Evolutionary conservation across 1,140 invertebrate genomes (phyloP).

Genomic region (Drosophila carrolli): DNA sequence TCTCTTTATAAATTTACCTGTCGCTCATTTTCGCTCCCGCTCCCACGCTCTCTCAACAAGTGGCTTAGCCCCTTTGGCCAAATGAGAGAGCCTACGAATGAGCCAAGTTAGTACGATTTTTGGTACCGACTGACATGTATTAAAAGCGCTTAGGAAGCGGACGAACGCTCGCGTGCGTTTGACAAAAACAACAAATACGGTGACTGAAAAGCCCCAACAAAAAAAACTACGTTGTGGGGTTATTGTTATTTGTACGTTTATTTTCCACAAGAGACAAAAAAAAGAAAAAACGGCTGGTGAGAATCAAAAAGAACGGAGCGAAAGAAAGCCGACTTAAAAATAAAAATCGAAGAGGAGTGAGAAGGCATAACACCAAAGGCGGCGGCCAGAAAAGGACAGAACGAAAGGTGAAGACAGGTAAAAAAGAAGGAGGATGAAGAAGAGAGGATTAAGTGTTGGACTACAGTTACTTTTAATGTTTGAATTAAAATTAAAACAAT

Average conservation of each 20-base stretch:
- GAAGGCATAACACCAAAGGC: conserved; percentile 23
- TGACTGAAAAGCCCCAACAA: conserved; percentile 34
- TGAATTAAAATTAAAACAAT: conserved; percentile 51
- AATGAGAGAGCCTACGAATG: neutral
- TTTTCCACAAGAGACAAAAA: conserved; percentile 35
- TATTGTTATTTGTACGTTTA: conserved; percentile 54
- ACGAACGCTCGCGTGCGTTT: conserved; percentile 68
- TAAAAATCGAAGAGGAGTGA: conserved; percentile 44
- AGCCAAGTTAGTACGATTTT: conserved; percentile 64
- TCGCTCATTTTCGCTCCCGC: neutral
- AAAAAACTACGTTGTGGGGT: conserved; percentile 35
- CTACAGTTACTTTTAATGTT: conserved; percentile 71
- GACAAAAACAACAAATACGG: conserved; percentile 38
- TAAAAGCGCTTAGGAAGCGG: conserved; percentile 59
- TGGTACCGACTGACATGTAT: conserved; percentile 57
- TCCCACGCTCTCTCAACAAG: conserved; percentile 24
- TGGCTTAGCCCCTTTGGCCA: conserved; percentile 14
- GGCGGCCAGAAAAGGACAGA: conserved; percentile 33
- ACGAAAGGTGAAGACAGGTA: conserved; percentile 54
- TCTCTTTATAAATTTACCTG: too few relatives aligned
- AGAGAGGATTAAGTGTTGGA: conserved; percentile 31
- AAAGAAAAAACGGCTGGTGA: conserved; percentile 46
- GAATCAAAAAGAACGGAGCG: conserved; percentile 54
- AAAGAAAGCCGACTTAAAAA: conserved; percentile 56
- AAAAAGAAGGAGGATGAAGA: conserved; percentile 41